Conservation (phyloP, 2,888 invertebrate genomes). For the Megastigmus dorsalis region DNA sequence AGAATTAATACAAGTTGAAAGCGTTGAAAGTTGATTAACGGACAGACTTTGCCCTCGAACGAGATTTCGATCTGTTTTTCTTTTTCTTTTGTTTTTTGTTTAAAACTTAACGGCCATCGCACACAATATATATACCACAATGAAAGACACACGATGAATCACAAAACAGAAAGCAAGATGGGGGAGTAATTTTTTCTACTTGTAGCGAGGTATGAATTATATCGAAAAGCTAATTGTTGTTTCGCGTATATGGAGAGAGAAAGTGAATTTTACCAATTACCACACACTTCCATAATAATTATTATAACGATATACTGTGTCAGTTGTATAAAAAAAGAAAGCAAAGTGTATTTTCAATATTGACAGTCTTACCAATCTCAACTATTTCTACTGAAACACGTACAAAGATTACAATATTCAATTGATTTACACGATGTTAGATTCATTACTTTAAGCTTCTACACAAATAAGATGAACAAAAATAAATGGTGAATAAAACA, state of each 20-base stretch:
- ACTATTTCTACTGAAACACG: constrained; percentile 54
- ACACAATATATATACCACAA: neutral
- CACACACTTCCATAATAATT: constrained; percentile 50
- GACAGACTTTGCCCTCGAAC: constrained; percentile 22
- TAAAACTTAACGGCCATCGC: constrained; percentile 17
- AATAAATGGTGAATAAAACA: constrained; percentile 21
- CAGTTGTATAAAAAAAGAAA: constrained; percentile 49
- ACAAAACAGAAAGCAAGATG: neutral
- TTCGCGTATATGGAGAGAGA: constrained; percentile 14
- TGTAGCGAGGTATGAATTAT: constrained; percentile 42
- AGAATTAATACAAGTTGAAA: neutral
- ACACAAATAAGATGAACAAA: constrained; percentile 31
- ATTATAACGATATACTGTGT: constrained; percentile 44
- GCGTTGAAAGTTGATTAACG: constrained; percentile 31
- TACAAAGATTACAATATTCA: constrained; percentile 51
- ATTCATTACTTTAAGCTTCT: constrained; percentile 53
- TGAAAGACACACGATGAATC: constrained; percentile 3
- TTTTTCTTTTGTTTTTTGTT: constrained; percentile 25
- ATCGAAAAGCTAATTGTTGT: constrained; percentile 44
- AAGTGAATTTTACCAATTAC: constrained; percentile 50
- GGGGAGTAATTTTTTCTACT: constrained; percentile 51
- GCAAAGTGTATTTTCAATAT: constrained; percentile 55
- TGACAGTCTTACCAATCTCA: constrained; percentile 43
- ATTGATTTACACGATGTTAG: constrained; percentile 53
- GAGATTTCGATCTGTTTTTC: too few species aligned